Conservation (phyloP, 2,113 vertebrate genomes). For the Vicugna pacos region DNA sequence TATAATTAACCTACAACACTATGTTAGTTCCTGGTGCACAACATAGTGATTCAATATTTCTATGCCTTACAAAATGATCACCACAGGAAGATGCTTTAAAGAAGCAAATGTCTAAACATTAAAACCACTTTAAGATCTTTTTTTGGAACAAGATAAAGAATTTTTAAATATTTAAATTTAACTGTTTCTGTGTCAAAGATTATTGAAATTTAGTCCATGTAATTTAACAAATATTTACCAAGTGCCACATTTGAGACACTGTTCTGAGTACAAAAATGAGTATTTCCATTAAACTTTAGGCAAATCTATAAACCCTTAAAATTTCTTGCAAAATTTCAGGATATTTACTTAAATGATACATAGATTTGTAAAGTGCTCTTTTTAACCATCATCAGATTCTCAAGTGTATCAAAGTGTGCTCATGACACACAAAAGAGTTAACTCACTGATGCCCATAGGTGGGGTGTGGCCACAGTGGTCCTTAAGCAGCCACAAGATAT, state of each 20-base stretch:
- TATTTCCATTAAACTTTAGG: neutral
- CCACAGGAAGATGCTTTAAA: neutral
- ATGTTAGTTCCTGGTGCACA: too few relatives aligned
- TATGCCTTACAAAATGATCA: too few relatives aligned
- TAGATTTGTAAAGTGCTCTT: neutral
- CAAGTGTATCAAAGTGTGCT: neutral
- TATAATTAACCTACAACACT: too few relatives aligned
- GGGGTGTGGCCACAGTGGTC: neutral
- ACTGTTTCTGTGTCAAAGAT: neutral
- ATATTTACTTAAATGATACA: neutral
- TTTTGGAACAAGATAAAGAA: neutral
- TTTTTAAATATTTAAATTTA: neutral
- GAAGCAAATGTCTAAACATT: neutral
- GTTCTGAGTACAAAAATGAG: neutral
- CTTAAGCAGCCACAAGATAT: neutral
- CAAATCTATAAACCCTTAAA: neutral
- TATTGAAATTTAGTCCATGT: neutral
- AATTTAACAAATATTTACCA: neutral
- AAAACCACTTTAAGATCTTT: neutral
- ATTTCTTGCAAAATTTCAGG: neutral
- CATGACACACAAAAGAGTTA: too few relatives aligned
- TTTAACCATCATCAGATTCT: neutral
- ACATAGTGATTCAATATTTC: too few relatives aligned
- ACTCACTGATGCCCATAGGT: neutral
- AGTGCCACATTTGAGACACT: neutral